Percentiles rank a stretch among this genome's conserved stretches.
These are phyloP conservation scores for Doryteuthis pealeii DNA, from an alignment of 1,140 invertebrate species.

Conservation along the genomic window DNA sequence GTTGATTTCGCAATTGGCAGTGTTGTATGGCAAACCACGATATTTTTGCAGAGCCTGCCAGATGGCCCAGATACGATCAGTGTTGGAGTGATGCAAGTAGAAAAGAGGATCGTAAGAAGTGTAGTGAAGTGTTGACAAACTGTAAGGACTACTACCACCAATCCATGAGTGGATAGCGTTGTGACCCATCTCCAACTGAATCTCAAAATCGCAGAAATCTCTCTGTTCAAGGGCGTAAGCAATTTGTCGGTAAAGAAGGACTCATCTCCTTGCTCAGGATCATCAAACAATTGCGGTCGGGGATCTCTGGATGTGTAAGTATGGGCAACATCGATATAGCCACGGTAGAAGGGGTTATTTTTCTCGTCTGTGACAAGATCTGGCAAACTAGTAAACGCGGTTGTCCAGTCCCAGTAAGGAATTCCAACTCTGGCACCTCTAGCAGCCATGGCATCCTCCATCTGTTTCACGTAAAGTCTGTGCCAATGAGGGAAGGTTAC, in stretches of 20 bases:
- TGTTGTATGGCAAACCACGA: constrained; percentile 27
- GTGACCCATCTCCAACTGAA: constrained; percentile 25
- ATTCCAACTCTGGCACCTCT: constrained; percentile 5
- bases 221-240: constrained; percentile 29
- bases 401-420: constrained; percentile 16
- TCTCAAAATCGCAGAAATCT: constrained; percentile 32
- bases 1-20: constrained; percentile 18
- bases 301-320: constrained; percentile 20
- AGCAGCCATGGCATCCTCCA: constrained; percentile 14
- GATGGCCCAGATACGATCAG: not conserved
- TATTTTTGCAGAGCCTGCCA: constrained; percentile 24
- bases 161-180: constrained; percentile 31
- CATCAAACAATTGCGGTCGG: not conserved
- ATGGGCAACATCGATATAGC: constrained; percentile 14
- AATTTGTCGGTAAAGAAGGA: constrained; percentile 18
- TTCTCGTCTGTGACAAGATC: constrained; percentile 20
- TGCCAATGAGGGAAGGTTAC: constrained; percentile 36
- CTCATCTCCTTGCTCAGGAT: not conserved
- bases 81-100: constrained; percentile 25
- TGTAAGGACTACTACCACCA: constrained; percentile 27
- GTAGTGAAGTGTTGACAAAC: constrained; percentile 34
- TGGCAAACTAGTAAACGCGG: constrained; percentile 22
- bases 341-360: constrained; percentile 26
- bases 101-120: constrained; percentile 33
- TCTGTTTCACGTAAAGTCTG: constrained; percentile 18